Evolutionary conservation across 2,888 invertebrate species (phyloP), one percentile per base, ranked within the genome.

Genomic region (Pseudolycoriella hygida): DNA sequence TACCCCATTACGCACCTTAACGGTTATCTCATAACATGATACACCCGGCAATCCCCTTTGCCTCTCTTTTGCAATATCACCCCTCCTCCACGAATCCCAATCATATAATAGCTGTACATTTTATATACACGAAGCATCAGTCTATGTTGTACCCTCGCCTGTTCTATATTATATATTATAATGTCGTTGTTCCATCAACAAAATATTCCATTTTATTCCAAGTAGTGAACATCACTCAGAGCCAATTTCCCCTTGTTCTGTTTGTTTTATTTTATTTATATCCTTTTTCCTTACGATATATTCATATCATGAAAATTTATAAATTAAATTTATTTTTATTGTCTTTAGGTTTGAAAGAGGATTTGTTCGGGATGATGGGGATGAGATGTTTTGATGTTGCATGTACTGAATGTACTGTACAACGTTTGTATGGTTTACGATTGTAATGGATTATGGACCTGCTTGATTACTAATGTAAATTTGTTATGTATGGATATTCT

Each of bases 1-100:
- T 48, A 49, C 44, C 43, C 52, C 46, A 51, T 52, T 51, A 51
- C 52, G 49, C 52, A 52, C 50, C 51, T 51, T 51, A 49, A 48
- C 49, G 46, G 48, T 48, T 49, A 47, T 47, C 43, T 47, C 38
- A 25, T 25, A 25, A 25, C 25, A 25, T 40, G 14, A 4, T 25
- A 40, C 14, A 19, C 19, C 8, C 25, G 25, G 25, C 17, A 11
- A 15, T 40, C 40, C 17, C 17, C 39, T 17, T 39, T 25, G 25
- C 25, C 25, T 25, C 39, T 19, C 19, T 40, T 45, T 40, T 15
- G 30, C 39, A 30, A 38, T 34, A 14, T 34, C 34, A 14, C 34
- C 34, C 15, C 12, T 34, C 34, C 34, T 34, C 12, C 15, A 12
- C 34, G n/a, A 34, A 14, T 14, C 34, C 15, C 34, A 14, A 14